Evolutionary conservation across 2,888 invertebrate genomes (phyloP), one percentile per base, ranked within the genome.

Genomic region (Oscheius sp.): DNA sequence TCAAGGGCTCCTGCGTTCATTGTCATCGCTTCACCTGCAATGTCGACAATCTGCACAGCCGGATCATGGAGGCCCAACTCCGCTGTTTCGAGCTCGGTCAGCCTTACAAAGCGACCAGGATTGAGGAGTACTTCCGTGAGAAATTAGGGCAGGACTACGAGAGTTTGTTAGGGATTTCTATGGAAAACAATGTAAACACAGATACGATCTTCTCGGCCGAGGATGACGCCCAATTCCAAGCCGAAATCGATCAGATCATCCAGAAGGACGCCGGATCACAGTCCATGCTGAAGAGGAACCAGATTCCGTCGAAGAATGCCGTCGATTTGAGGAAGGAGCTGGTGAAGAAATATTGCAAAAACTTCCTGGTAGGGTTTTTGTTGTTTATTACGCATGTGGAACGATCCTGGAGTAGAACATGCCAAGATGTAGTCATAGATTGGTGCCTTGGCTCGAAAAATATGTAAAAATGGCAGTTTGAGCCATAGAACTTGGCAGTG

Each of bases 71-170:
- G 72, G 91, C 94, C 21, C 94, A 95, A 86, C 89, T 94, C 68
- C 72, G 82, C 53, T 84, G 84, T 66, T 82, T 84, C 63, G 84
- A 84, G 84, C 92, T 92, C 1, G 95, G 95, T 0, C 92, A 93
- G 86, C 91, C 94, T 0, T 92, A 92, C 35, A 93, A 94, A 81
- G 93, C 95, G 0, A 92, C 93, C 74, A 93, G 93, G 76, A 62
- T 89, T 33, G 78, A 77, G 33, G 21, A 70, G 13, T 59, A 76
- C 66, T 75, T 79, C 32, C 76, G 75, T 5, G 79, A 82, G 11
- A 32, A 11, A 11, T 32, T 73, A n/a, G 72, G 72, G 2, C 33
- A 58, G 10, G 57, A 68, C 47, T 62, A 62, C n/a, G 74, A 66
- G 32, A 55, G 72, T 72, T 11, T n/a, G 53, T 60, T 3, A 3